Percentiles rank a stretch among this genome's conserved stretches.
phyloP scores from a whole-genome alignment of 2,113 vertebrate genomes.

The Larimichthys polyactis region DNA sequence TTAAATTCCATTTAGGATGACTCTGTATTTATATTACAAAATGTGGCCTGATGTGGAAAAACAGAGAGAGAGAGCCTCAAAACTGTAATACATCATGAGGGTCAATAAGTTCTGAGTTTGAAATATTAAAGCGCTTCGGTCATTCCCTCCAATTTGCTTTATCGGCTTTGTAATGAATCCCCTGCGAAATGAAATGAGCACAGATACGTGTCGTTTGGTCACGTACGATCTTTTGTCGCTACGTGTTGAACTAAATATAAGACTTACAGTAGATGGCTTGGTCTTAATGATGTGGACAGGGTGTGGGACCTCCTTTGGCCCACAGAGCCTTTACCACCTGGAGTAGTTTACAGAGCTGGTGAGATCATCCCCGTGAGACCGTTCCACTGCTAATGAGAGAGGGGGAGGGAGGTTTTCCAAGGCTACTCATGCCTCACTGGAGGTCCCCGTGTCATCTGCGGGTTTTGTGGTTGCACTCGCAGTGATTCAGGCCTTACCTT shows the following conservation, averaged over 20 bases:
- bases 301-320: slow-evolving; percentile 32
- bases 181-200: neutral
- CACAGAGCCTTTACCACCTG: slow-evolving; percentile 59
- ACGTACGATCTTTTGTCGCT: neutral
- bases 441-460: slow-evolving; percentile 70
- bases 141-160: slow-evolving; percentile 3
- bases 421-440: slow-evolving; percentile 68
- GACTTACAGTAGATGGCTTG: neutral
- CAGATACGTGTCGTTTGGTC: neutral
- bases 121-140: neutral
- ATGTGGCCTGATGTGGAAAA: slow-evolving; percentile 47
- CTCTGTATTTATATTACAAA: slow-evolving; percentile 18
- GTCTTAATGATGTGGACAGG: slow-evolving; percentile 29
- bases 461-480: slow-evolving; percentile 53
- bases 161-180: neutral
- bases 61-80: slow-evolving; percentile 7
- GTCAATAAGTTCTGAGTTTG: slow-evolving; percentile 5
- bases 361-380: slow-evolving; percentile 62
- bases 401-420: slow-evolving; percentile 62
- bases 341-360: slow-evolving; percentile 60
- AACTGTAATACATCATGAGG: slow-evolving; percentile 9
- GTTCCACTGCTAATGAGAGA: slow-evolving; percentile 73
- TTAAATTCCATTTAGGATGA: slow-evolving; percentile 23
- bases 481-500: slow-evolving; percentile 67
- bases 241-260: neutral